Base-by-base conservation (phyloP, 37 sponge, comb jelly and placozoan species). In the Mnemiopsis leidyi region DNA sequence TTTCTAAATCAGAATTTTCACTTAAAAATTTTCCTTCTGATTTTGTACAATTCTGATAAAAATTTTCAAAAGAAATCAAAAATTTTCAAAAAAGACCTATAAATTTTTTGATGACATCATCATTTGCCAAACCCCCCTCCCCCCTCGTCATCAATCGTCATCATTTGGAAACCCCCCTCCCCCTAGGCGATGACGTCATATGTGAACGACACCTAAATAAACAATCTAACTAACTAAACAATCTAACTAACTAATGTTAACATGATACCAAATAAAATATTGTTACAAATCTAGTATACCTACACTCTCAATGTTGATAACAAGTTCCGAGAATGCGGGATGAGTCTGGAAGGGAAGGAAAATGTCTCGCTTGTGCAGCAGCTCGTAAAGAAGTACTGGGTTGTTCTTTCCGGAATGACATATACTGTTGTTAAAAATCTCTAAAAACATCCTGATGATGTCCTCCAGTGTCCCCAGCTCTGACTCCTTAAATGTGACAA, bases 291-390 rank as follows among this genome's bases (percentile, higher is more conserved):
- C 61, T 48, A 48, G 61, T 5, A 38, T 30, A 82, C 94, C 67
- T 30, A 98, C 99, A 24, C 94, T 97, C 36, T 95, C 96, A 77
- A 98, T 97, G 69, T 98, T 98, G 69, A 93, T 93, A 0, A 97
- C 82, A 35, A 97, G 94, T 68, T 96, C 96, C 38, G 93, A 93
- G 93, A 98, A 95, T 0, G 95, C 38, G 32, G 99, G 97, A 48
- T 94, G 95, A 5, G 95, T 94, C 24, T 93, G 76, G 93, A 96
- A 96, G 0, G 93, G 94, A 29, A 92, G 73, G 76, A 98, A 97
- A 36, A 96, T 83, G 69, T 97, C 97, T 68, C 96, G 92, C 88
- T 96, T 96, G 90, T 97, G 95, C 61, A 98, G 94, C 30, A 98
- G 93, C 69, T 95, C 96, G 94, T 98, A 98, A 32, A 98, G 94